Evolutionary conservation across 2,113 vertebrate species (phyloP).

Genomic region (Bambusicola thoracicus): DNA sequence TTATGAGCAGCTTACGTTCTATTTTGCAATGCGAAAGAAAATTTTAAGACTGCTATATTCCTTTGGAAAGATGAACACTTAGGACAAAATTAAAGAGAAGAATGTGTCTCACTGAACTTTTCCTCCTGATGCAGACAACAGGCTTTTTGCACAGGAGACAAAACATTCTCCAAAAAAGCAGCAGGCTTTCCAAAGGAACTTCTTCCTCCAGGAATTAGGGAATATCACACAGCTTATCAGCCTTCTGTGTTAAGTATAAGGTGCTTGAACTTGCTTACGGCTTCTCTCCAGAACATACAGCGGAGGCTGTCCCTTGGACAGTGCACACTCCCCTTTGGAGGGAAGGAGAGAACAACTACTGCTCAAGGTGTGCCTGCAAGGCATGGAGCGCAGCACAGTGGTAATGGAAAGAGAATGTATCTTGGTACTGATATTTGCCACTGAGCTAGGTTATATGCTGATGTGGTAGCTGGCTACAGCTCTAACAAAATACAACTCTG

Average conservation of each 20-base stretch:
- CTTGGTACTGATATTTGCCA: not conserved
- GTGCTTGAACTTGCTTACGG: not conserved
- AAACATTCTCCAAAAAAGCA: not conserved
- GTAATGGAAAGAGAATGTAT: not conserved
- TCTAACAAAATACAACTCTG: not conserved
- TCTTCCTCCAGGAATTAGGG: rapidly evolving
- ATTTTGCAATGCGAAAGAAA: not conserved
- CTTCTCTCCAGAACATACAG: not conserved
- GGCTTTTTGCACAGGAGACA: not conserved
- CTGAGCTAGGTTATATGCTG: constrained; percentile 24
- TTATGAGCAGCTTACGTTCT: not conserved
- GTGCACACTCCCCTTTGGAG: not conserved
- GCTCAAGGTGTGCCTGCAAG: not conserved
- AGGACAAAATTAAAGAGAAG: not conserved
- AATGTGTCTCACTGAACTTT: not conserved
- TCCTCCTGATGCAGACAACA: not conserved
- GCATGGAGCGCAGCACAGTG: not conserved
- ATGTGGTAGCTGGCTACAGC: not conserved
- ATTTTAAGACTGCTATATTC: not conserved
- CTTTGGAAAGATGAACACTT: constrained; percentile 4
- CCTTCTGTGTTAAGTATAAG: not conserved
- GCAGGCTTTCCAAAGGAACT: not conserved
- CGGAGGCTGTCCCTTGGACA: not conserved
- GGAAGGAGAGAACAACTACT: not conserved
- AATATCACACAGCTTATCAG: not conserved